Base-by-base conservation (phyloP, 2,797 vertebrate species). In the Lepus oiostolus region DNA sequence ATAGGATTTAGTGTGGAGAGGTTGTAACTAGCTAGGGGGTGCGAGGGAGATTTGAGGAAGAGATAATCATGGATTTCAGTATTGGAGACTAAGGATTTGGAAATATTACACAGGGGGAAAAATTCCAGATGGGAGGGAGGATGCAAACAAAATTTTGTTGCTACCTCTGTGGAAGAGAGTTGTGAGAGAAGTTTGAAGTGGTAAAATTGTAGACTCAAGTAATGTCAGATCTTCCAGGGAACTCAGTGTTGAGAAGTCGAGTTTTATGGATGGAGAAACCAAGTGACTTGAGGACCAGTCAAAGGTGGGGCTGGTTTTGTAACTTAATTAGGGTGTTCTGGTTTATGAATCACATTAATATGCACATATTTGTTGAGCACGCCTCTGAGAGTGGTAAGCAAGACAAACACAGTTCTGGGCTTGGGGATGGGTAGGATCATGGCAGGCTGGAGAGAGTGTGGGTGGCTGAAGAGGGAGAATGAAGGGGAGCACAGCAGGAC, bases 221-320 rank as follows among this genome's bases (percentile, higher is more conserved):
- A n/a, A n/a, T 85, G 72, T 87, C n/a, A 68, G 24, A 9, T 85
- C 70, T 94, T 79, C 82, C 81, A 11, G 70, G 70, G 77, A 80
- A 85, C 54, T 80, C 24, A 52, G 76, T 24, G 8, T 35, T 88
- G 75, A 87, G 14, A 14, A 94, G 75, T 76, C 68, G 77, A 74
- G 77, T 85, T 83, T 94, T 90, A 35, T 28, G 74, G 30, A 22
- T 94, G 58, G 83, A 93, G 60, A 93, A 97, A 83, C 8, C n/a
- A 92, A 83, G 76, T 85, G 71, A 83, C 79, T 85, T 75, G 54
- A 68, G 35, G 50, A 47, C 28, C 38, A 30, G 22, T 68, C 22
- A 85, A 24, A 80, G 70, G 58, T 77, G 72, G 16, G 47, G 50
- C 65, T 83, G 22, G 80, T 54, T 47, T 68, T 95, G 35, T 72